Conservation (phyloP, 2,797 vertebrate genomes). For the Sebastes oblongus region DNA sequence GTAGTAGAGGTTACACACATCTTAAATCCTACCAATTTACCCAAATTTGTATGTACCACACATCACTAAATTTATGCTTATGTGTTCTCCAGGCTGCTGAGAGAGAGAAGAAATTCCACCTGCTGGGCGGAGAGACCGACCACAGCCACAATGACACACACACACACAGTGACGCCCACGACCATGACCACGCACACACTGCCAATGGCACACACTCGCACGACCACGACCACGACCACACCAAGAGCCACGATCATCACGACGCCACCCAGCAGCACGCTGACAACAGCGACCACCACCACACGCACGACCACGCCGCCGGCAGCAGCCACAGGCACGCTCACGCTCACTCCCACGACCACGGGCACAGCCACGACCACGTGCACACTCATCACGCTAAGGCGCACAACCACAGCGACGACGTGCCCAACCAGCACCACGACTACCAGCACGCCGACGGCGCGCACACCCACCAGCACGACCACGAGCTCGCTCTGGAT, state of each 20-base stretch:
- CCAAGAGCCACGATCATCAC: constrained; percentile 46
- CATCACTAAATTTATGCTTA: neutral
- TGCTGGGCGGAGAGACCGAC: constrained; percentile 61
- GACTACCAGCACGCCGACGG: constrained; percentile 56
- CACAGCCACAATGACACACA: constrained; percentile 72
- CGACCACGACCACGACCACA: constrained; percentile 65
- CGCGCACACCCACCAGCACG: constrained; percentile 76
- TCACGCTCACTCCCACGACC: constrained; percentile 72
- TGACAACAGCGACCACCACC: constrained; percentile 51
- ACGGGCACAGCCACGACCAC: constrained; percentile 71
- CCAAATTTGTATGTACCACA: too few species aligned
- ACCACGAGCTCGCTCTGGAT: constrained; percentile 79
- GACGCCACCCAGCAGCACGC: neutral
- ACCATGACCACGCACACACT: constrained; percentile 6
- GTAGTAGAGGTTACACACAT: neutral
- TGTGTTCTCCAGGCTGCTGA: constrained; percentile 63
- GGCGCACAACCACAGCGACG: constrained; percentile 70
- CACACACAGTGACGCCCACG: neutral
- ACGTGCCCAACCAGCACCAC: constrained; percentile 67
- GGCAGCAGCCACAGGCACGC: constrained; percentile 50
- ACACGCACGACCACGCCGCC: constrained; percentile 52
- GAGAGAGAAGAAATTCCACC: constrained; percentile 74
- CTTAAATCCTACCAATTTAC: neutral
- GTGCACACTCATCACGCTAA: constrained; percentile 71
- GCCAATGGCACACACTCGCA: constrained; percentile 26